Evolutionary conservation across 2,113 vertebrate genomes (phyloP), one percentile per base, ranked within the genome.

Genomic region (Phalacrocorax aristotelis): DNA sequence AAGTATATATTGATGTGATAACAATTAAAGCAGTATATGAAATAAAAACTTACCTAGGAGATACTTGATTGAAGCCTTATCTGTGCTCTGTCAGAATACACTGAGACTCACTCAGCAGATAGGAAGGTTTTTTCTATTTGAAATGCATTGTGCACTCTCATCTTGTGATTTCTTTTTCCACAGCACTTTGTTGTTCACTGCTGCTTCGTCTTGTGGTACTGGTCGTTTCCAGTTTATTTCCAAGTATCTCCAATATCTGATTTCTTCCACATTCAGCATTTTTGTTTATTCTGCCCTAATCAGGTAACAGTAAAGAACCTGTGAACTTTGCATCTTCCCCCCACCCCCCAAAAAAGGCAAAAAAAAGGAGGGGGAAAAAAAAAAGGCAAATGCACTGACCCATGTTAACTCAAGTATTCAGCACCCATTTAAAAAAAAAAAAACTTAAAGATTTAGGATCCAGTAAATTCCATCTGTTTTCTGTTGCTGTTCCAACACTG

Each of bases 1-100:
- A 82, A 87, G 77, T 77, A 65, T 88, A 68, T 72, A 52, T 85
- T 95, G 74, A 81, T 91, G 34, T 89, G 48, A 91, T 84, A 58
- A 77, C 61, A 93, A 69, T 87, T 65, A 95, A 94, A 96, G 87
- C 52, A 97, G 82, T 75, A 46, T 97, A 95, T 92, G 87, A 97
- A 97, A 96, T 93, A 72, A 90, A 95, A 96, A 96, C 98, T 98
- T 98, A 98, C 98, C 98, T 97, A 94, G 87, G 81, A 96, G 93
- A 78, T 93, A 97, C 83, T 92, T 94, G 97, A 94, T 84, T 95
- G 98, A 97, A 97, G 97, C 96, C 96, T 96, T 93, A 69, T 96
- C 96, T 97, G 91, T 97, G 91, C 95, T 97, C 91, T 94, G 95
- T 87, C 95, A 97, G 98, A 93, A 96, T 94, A 93, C 49, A 87